A percentile compares a stretch with the other conserved stretches of the same genome.
Conservation (phyloP, 2,888 invertebrate genomes). For the Yponomeuta plumbellus region DNA sequence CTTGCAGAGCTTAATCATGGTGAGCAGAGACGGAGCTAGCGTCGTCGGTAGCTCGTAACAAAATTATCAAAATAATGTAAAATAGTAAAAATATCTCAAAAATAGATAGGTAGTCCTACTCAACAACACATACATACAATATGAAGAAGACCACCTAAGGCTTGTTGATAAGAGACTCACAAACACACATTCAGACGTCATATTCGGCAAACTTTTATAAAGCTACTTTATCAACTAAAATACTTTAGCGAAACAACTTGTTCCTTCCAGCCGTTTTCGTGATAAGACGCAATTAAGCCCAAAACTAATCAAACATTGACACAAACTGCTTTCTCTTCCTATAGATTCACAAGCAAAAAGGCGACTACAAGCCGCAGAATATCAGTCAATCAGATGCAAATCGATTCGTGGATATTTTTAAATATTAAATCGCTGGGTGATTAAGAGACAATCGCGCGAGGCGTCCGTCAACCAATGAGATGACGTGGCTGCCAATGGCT, state of each 20-base stretch:
- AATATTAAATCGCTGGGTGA: slow-evolving; percentile 10
- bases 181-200: too few relatives aligned
- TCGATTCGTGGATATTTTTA: slow-evolving; percentile 22
- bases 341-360: slow-evolving; percentile 16
- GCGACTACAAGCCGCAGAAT: slow-evolving; percentile 16
- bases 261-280: neutral
- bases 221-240: neutral
- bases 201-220: neutral
- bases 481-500: slow-evolving; percentile 16
- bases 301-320: neutral
- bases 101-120: too few relatives aligned
- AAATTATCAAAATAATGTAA: too few relatives aligned
- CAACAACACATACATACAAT: too few relatives aligned
- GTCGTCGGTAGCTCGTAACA: too few relatives aligned
- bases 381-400: slow-evolving; percentile 28
- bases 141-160: too few relatives aligned
- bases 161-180: too few relatives aligned
- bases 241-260: neutral
- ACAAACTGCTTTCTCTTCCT: slow-evolving; percentile 25
- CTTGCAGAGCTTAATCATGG: too few relatives aligned
- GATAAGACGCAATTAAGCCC: neutral
- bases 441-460: slow-evolving; percentile 16
- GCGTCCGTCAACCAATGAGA: slow-evolving; percentile 24
- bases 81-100: too few relatives aligned
- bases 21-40: too few relatives aligned